Percentiles rank a stretch among this genome's conserved stretches.
Conservation (phyloP, 2,797 vertebrate genomes). For the Melanotaenia boesemani region DNA sequence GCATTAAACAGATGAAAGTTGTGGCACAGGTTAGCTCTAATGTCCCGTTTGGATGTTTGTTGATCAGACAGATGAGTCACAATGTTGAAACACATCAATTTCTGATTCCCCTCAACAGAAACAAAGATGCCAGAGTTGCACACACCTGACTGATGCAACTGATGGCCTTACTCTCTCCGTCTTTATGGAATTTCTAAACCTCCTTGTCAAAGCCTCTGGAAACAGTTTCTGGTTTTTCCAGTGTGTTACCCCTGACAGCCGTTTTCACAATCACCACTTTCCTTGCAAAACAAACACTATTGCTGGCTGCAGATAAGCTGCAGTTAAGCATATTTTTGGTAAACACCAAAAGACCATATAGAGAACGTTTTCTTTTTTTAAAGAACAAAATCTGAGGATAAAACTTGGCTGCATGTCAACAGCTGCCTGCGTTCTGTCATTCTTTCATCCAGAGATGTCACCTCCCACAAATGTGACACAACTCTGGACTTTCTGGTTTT, state of each 20-base stretch:
- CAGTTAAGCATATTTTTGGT: constrained; percentile 2
- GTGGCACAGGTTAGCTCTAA: not conserved
- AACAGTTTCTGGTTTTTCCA: constrained; percentile 60
- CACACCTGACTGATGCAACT: constrained; percentile 18
- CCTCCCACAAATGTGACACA: not conserved
- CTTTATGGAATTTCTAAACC: not conserved
- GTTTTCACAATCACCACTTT: not conserved
- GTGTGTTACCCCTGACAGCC: not conserved
- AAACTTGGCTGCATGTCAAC: not conserved
- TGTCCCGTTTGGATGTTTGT: not conserved
- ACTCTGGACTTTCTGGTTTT: constrained; percentile 3
- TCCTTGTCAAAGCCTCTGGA: not conserved
- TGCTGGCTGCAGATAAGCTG: constrained; percentile 19
- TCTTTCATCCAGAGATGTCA: not conserved
- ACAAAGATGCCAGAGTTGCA: not conserved
- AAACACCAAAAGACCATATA: not conserved
- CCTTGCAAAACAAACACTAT: constrained; percentile 34
- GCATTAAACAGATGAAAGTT: not conserved
- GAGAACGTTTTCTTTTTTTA: not conserved
- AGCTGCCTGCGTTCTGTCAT: not conserved
- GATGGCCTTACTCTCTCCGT: not conserved
- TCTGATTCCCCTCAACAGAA: not conserved
- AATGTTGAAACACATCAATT: not conserved
- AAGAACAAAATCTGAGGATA: not conserved
- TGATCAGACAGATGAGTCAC: not conserved